Evolutionary conservation across 2,113 vertebrate species (phyloP).

Genomic region (Halcyon malimbica): DNA sequence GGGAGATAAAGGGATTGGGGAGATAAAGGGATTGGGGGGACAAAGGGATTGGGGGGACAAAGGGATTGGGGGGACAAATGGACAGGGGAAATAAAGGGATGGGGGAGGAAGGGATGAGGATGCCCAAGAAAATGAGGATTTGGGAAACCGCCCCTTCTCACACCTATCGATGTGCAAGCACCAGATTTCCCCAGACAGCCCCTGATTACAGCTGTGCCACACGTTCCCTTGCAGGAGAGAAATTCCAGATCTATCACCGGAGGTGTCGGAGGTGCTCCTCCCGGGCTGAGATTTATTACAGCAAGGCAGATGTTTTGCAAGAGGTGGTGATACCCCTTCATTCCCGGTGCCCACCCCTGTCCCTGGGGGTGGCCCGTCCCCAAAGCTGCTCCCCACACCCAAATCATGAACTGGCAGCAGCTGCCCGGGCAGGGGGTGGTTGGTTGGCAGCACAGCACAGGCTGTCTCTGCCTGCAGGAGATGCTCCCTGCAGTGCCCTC

Average conservation of each 20-base stretch:
- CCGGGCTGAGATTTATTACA: neutral
- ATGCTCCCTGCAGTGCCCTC: neutral
- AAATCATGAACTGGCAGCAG: rapidly evolving
- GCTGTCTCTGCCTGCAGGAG: neutral
- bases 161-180: rapidly evolving
- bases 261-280: neutral
- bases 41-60: no score
- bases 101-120: neutral
- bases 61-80: no score
- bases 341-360: rapidly evolving
- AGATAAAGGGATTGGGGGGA: no score
- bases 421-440: neutral
- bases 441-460: neutral
- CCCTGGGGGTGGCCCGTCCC: neutral
- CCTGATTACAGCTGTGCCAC: neutral
- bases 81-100: no score
- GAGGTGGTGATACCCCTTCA: neutral
- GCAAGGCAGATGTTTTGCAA: neutral
- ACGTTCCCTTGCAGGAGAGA: neutral
- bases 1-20: neutral
- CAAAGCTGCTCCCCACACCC: neutral
- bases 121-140: rapidly evolving
- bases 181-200: neutral
- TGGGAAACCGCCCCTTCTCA: neutral
- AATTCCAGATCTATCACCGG: neutral